A percentile compares a stretch with the other conserved stretches of the same genome.
Evolutionary conservation across 2,113 vertebrate genomes (phyloP).

Genomic region (Clarias macrocephalus): DNA sequence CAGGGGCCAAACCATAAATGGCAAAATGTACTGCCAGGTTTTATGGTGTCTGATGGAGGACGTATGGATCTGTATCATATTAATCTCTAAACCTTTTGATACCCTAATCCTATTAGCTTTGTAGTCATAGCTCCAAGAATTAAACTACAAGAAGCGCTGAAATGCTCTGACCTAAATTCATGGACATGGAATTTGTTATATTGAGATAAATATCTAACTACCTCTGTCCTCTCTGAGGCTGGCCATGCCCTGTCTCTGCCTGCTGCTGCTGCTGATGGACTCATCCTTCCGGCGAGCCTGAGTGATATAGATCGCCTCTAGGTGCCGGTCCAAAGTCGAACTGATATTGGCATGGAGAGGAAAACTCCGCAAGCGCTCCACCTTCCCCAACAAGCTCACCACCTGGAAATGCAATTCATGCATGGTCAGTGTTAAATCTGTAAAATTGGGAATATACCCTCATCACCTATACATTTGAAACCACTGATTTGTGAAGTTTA

Average conservation of each 20-base stretch:
- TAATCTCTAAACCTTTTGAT: too few relatives aligned
- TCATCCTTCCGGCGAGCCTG: constrained; percentile 67
- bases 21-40: too few relatives aligned
- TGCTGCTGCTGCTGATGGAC: constrained; percentile 54
- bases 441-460: background rate
- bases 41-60: too few relatives aligned
- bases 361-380: constrained; percentile 63
- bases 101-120: background rate
- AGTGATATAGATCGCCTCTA: constrained; percentile 61
- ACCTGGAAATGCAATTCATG: constrained; percentile 58
- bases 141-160: too few relatives aligned
- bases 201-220: constrained; percentile 34
- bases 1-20: too few relatives aligned
- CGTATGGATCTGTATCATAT: too few relatives aligned
- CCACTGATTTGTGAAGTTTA: too few relatives aligned
- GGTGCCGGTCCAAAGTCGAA: constrained; percentile 65
- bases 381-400: constrained; percentile 65
- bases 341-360: constrained; percentile 65
- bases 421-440: background rate
- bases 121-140: background rate
- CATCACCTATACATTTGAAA: too few relatives aligned
- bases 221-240: constrained; percentile 66
- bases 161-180: background rate
- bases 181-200: background rate
- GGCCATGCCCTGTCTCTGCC: constrained; percentile 60